These are phyloP conservation scores for Colletes latitarsis DNA, from an alignment of 1,140 invertebrate genomes.

Conservation along the genomic window DNA sequence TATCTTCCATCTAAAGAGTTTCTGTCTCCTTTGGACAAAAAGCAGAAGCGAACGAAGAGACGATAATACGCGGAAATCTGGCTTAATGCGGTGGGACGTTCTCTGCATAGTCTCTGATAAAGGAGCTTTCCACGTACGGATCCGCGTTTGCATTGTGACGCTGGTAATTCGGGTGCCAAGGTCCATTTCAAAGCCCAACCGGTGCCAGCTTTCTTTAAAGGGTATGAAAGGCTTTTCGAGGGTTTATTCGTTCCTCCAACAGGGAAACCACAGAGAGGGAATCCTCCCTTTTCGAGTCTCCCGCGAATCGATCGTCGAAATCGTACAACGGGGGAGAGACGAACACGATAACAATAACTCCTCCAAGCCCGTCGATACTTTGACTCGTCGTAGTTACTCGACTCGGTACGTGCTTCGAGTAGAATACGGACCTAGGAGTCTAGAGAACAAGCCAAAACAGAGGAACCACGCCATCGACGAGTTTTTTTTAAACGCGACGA, in stretches of 20 bases:
- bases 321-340: not conserved
- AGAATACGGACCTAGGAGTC: not conserved
- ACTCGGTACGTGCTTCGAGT: not conserved
- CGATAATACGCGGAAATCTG: constrained; percentile 23
- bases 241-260: not conserved
- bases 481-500: not conserved
- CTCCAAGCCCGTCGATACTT: constrained; percentile 19
- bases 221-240: not conserved
- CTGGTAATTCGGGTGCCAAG: constrained; percentile 8
- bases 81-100: constrained; percentile 21
- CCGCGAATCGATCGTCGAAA: not conserved
- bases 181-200: constrained; percentile 2
- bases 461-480: not conserved
- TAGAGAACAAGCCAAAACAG: no score
- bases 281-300: not conserved
- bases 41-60: not conserved
- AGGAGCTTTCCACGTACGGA: constrained; percentile 1
- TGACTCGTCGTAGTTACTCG: not conserved
- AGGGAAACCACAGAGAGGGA: not conserved
- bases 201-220: constrained; percentile 1
- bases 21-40: not conserved
- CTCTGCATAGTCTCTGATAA: constrained; percentile 10
- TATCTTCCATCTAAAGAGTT: not conserved
- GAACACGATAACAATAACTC: constrained; percentile 1
- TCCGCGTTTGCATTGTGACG: constrained; percentile 18